phyloP scores from a whole-genome alignment of 2,797 vertebrate genomes.

The Benthosema pterotum region DNA sequence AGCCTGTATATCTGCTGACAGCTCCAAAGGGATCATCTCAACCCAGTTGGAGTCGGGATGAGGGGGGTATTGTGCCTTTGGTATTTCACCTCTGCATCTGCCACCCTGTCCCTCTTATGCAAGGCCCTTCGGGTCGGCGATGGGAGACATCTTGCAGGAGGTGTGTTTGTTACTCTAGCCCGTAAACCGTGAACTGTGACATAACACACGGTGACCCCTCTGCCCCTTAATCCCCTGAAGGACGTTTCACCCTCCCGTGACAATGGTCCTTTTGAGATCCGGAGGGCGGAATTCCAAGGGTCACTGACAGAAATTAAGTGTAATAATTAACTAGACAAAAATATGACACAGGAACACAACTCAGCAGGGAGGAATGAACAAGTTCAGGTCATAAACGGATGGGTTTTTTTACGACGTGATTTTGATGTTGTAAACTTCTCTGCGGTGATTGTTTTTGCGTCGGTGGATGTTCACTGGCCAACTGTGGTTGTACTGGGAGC shows the following conservation, averaged over 20 bases:
- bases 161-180: background rate
- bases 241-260: conserved; percentile 17
- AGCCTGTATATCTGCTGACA: background rate
- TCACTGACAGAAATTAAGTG: conserved; percentile 35
- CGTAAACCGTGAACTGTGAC: conserved; percentile 28
- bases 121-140: background rate
- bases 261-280: conserved; percentile 30
- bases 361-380: conserved; percentile 14
- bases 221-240: background rate
- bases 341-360: conserved; percentile 1
- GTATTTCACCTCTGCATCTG: background rate
- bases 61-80: background rate
- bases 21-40: conserved; percentile 10
- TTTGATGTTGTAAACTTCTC: background rate
- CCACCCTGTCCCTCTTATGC: background rate
- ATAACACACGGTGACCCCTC: conserved; percentile 12
- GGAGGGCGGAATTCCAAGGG: conserved; percentile 22
- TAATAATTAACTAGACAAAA: conserved; percentile 38
- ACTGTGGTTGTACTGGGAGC: background rate
- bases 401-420: background rate
- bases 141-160: background rate
- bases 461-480: background rate
- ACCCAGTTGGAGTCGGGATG: background rate
- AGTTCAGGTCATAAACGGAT: background rate
- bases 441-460: background rate